phyloP scores from a whole-genome alignment of 2,113 vertebrate species.

The Toxostoma redivivum region DNA sequence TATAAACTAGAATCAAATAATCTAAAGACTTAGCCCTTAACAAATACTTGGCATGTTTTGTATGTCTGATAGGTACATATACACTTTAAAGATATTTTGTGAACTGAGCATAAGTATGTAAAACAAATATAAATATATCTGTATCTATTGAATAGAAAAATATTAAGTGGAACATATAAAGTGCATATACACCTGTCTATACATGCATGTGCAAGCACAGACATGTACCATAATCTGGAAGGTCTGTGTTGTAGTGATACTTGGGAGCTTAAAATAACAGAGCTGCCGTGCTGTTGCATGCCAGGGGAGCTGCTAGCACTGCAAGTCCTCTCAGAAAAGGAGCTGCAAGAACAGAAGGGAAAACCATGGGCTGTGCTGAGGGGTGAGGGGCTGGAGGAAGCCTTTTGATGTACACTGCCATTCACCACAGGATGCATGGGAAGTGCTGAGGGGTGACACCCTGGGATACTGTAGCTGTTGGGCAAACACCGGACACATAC shows the following conservation, averaged over 20 bases:
- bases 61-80: neutral
- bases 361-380: accelerated
- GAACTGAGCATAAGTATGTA: neutral
- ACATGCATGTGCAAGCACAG: neutral
- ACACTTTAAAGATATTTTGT: neutral
- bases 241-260: neutral
- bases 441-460: neutral
- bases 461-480: neutral
- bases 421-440: neutral
- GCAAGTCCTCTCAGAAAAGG: neutral
- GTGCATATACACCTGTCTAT: neutral
- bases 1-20: neutral
- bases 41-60: neutral
- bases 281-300: neutral
- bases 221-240: neutral
- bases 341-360: neutral
- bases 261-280: neutral
- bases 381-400: neutral
- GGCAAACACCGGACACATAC: neutral
- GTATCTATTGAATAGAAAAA: neutral
- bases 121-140: neutral
- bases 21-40: neutral
- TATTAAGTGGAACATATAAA: neutral
- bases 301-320: neutral
- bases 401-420: accelerated